phyloP scores from a whole-genome alignment of 2,113 vertebrate genomes.

The Rostratula benghalensis region DNA sequence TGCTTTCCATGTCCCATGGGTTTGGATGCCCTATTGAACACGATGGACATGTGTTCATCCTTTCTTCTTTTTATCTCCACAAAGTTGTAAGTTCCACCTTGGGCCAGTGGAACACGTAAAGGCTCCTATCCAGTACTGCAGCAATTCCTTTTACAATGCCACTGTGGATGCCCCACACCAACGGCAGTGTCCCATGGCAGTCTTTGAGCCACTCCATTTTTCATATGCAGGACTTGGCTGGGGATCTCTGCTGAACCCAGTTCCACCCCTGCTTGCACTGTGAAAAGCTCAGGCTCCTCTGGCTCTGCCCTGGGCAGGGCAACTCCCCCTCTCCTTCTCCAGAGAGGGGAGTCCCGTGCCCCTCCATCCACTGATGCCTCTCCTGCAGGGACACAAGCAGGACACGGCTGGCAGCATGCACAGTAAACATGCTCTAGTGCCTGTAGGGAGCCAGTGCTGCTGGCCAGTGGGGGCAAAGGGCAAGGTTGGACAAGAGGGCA shows the following conservation, averaged over 20 bases:
- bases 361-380: no score
- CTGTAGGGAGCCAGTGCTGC: background rate
- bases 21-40: background rate
- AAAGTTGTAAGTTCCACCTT: background rate
- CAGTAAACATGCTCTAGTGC: accelerated
- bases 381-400: background rate
- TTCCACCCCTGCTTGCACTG: background rate
- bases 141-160: background rate
- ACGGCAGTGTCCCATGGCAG: background rate
- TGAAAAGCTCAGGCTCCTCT: background rate
- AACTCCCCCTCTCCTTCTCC: background rate
- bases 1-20: background rate
- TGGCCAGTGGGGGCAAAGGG: accelerated
- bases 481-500: background rate
- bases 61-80: background rate
- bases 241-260: background rate
- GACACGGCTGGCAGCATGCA: accelerated
- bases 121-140: background rate
- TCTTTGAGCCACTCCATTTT: background rate
- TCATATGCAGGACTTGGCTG: background rate
- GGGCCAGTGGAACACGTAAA: background rate
- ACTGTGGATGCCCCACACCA: background rate
- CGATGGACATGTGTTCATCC: background rate
- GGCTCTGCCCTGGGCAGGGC: background rate
- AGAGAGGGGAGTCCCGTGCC: background rate